These are phyloP conservation scores for Corapipo altera DNA, from an alignment of 2,113 vertebrate genomes.

Conservation along the genomic window DNA sequence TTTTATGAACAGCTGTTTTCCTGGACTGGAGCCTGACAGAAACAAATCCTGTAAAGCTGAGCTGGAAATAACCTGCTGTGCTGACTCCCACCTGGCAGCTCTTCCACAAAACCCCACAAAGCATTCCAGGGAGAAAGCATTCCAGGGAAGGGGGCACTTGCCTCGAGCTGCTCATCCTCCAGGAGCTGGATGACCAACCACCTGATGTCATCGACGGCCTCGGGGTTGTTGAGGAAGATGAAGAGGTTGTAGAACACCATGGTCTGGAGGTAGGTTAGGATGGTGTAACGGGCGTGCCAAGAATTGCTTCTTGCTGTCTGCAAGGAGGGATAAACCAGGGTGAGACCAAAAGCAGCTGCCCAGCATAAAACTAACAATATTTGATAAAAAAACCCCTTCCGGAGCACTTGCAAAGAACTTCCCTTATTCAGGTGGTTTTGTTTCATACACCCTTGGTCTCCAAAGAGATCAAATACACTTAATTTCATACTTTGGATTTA, in stretches of 20 bases:
- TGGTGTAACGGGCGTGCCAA: conserved; percentile 94
- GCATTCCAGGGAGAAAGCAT: background rate
- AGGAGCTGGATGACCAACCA: conserved; percentile 86
- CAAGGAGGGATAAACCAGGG: background rate
- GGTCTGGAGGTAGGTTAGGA: conserved; percentile 96
- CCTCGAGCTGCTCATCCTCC: conserved; percentile 97
- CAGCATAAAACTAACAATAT: background rate
- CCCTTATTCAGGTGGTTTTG: background rate
- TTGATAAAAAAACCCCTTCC: background rate
- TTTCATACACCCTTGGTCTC: background rate
- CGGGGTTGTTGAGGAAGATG: conserved; percentile 88
- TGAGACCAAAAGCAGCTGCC: background rate
- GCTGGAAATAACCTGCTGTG: background rate
- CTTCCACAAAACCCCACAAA: background rate
- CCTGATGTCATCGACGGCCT: conserved; percentile 83
- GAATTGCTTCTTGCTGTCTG: conserved; percentile 94
- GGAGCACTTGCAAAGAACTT: background rate
- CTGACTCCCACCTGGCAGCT: background rate
- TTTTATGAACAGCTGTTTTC: background rate
- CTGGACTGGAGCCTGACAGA: background rate
- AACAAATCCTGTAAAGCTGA: background rate
- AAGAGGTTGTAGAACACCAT: conserved; percentile 99
- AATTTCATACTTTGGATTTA: background rate
- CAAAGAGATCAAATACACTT: background rate
- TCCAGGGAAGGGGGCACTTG: conserved; percentile 34